Percentiles rank a stretch among this genome's conserved stretches.
These are phyloP conservation scores for Aphelinus atriplicis DNA, from an alignment of 1,140 invertebrate species.

Conservation along the genomic window DNA sequence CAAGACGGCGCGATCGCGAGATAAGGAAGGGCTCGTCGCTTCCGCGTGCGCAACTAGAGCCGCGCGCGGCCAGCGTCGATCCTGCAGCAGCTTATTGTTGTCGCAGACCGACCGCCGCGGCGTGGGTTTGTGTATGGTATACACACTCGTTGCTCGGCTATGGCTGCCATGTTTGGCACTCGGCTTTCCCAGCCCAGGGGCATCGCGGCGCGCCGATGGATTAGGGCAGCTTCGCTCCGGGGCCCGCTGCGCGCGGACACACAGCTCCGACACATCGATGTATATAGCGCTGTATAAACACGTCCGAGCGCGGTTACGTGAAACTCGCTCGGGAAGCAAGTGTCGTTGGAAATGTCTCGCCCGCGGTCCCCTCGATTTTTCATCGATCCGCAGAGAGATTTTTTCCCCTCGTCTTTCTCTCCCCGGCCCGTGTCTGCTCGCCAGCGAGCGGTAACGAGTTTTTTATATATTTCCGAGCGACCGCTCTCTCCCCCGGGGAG, in stretches of 20 bases:
- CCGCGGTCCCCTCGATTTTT: constrained; percentile 2
- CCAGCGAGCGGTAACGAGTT: too few species aligned
- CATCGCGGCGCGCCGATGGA: constrained; percentile 13
- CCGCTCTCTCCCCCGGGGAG: too few species aligned
- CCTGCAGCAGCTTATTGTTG: constrained; percentile 8
- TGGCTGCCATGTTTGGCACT: constrained; percentile 18
- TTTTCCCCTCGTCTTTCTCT: background rate
- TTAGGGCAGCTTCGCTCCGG: constrained; percentile 18
- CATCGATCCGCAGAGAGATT: background rate
- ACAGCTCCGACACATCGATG: too few species aligned
- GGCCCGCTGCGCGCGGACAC: background rate
- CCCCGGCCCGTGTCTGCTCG: background rate
- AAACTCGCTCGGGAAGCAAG: constrained; percentile 23
- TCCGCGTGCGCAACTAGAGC: background rate
- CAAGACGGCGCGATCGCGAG: too few species aligned
- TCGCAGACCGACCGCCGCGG: background rate
- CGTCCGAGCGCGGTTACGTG: background rate
- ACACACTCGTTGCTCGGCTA: background rate
- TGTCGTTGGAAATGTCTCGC: constrained; percentile 15
- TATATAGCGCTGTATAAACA: too few species aligned
- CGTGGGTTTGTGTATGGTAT: background rate
- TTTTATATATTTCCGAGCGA: too few species aligned
- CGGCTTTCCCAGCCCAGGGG: constrained; percentile 38
- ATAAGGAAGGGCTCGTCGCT: too few species aligned
- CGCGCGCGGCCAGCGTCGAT: background rate